phyloP scores from a whole-genome alignment of 2,888 invertebrate genomes.

The Drosophila quinaria region DNA sequence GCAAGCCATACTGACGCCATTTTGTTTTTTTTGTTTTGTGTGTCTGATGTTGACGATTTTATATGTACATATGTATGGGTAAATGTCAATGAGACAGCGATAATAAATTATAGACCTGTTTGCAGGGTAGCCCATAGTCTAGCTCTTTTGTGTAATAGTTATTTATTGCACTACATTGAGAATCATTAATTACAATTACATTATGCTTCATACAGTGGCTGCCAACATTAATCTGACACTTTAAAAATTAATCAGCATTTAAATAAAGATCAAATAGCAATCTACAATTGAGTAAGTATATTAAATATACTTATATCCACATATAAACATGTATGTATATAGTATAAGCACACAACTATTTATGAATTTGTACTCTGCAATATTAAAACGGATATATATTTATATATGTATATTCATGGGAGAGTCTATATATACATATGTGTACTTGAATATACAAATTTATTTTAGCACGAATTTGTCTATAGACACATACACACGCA shows the following conservation, averaged over 20 bases:
- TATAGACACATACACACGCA: background rate
- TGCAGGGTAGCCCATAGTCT: conserved; percentile 1
- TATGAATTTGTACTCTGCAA: conserved; percentile 23
- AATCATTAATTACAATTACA: background rate
- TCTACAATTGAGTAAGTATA: conserved; percentile 8
- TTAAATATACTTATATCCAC: conserved; percentile 18
- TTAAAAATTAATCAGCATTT: background rate
- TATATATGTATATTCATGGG: conserved; percentile 12
- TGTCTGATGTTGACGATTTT: background rate
- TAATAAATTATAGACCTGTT: background rate
- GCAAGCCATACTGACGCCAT: conserved; percentile 11
- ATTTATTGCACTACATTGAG: conserved; percentile 4
- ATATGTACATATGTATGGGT: background rate
- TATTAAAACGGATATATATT: conserved; percentile 28
- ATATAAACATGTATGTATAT: conserved; percentile 22
- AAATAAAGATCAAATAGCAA: conserved; percentile 12
- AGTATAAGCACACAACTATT: conserved; percentile 23
- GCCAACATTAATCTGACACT: background rate
- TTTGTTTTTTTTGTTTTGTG: conserved; percentile 8
- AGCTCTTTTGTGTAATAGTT: background rate
- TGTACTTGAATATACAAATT: conserved; percentile 30
- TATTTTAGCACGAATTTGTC: conserved; percentile 24
- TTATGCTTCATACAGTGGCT: background rate
- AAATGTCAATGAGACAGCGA: background rate
- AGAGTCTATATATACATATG: conserved; percentile 14